phyloP scores from a whole-genome alignment of 1,140 invertebrate species.

The Pogonomyrmex californicus region DNA sequence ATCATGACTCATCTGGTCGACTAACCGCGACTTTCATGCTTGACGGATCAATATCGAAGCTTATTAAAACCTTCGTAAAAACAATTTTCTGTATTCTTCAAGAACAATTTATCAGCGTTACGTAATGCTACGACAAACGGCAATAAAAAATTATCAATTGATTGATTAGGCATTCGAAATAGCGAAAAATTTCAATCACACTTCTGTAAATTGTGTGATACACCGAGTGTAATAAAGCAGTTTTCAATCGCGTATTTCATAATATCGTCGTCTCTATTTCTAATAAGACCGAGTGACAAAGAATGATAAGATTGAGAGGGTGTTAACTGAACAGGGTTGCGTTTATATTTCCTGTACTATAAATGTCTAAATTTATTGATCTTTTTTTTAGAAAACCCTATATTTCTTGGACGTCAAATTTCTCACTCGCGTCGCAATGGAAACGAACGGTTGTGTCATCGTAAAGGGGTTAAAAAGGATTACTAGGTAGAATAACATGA shows the following conservation, averaged over 20 bases:
- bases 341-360: not conserved
- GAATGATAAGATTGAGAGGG: not conserved
- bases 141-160: not conserved
- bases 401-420: slow-evolving; percentile 12
- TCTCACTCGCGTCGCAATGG: slow-evolving; percentile 15
- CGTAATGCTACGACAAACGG: not conserved
- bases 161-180: not conserved
- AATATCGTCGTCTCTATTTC: not conserved
- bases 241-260: not conserved
- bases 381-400: not conserved
- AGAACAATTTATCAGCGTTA: slow-evolving; percentile 7
- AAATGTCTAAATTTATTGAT: not conserved
- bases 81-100: not conserved
- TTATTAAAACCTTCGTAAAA: slow-evolving; percentile 9
- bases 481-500: slow-evolving; percentile 42
- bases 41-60: slow-evolving; percentile 17
- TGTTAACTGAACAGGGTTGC: not conserved
- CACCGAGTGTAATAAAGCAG: not conserved
- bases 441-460: not conserved
- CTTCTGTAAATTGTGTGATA: not conserved
- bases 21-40: slow-evolving; percentile 18
- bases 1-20: slow-evolving; percentile 46
- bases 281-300: not conserved
- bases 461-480: slow-evolving; percentile 2
- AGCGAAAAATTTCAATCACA: not conserved